Base-by-base conservation (phyloP, 2,113 vertebrate genomes). In the Hypocryptadius cinnamomeus region DNA sequence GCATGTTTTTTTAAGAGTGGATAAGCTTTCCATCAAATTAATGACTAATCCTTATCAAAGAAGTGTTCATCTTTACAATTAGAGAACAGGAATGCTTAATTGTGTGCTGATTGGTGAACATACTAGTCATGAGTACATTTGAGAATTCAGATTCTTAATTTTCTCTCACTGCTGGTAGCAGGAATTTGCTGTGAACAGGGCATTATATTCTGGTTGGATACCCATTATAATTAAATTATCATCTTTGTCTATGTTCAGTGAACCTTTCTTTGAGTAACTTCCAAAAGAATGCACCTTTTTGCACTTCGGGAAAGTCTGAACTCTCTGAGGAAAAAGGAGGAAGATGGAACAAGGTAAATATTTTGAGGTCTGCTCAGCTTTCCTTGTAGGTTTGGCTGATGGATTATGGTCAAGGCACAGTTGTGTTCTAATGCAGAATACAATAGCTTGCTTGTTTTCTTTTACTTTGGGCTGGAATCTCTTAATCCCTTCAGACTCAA, bases 141-240 rank as follows among this genome's bases (percentile, higher is more conserved):
- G 80, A 84, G 89, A 90, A 82, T 83, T 95, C 79, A 94, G 72
- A 50, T 87, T 86, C 87, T 92, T 65, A 45, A 78, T 92, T 90
- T 87, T 94, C 86, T 82, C 73, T 92, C 87, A 35, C 70, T 88
- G 89, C 87, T 95, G 63, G 78, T 95, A 92, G 85, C 85, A 92
- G 93, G 85, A 96, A 95, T 96, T 97, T 97, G 91, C 95, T 97
- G 94, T 96, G 91, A 96, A 95, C 74, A 65, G 85, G 81, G 79
- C 92, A 89, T 96, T 95, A 96, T 92, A 85, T 93, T 97, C 93
- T 94, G 94, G 94, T 96, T 97, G 96, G 93, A 44, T 96, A 95
- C n/a, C 83, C 95, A 70, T 90, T 93, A 69, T 93, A 92, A 96
- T 96, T 94, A 94, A 94, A 96, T 94, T 76, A 94, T 83, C 71